Evolutionary conservation across 1,140 invertebrate genomes (phyloP).

Genomic region (Camponotus pennsylvanicus): DNA sequence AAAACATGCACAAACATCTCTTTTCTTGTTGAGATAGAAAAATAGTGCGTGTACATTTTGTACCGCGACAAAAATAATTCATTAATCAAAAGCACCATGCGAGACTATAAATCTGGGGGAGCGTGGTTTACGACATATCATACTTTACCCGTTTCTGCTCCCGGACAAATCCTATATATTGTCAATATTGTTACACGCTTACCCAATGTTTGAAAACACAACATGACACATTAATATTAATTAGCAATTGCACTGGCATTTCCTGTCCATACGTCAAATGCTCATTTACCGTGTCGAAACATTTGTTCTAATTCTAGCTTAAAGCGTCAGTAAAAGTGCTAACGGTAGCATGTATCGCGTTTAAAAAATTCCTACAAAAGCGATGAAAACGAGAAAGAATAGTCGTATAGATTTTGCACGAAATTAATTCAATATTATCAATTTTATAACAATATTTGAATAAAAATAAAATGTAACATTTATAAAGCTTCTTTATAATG

Average conservation of each 20-base stretch:
- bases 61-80: constrained; percentile 35
- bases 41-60: neutral
- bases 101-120: constrained; percentile 3
- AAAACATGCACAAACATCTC: neutral
- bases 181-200: constrained; percentile 50
- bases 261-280: constrained; percentile 12
- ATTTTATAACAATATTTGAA: neutral
- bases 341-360: neutral
- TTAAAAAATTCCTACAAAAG: neutral
- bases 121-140: neutral
- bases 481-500: neutral
- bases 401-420: neutral
- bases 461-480: neutral
- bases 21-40: neutral
- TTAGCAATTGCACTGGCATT: constrained; percentile 22
- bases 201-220: constrained; percentile 39
- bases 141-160: constrained; percentile 20
- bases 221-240: constrained; percentile 39
- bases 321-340: neutral
- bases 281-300: neutral
- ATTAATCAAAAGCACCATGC: constrained; percentile 13
- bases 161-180: constrained; percentile 40
- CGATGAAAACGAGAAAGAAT: neutral
- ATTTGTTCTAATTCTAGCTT: constrained; percentile 4
- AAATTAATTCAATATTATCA: neutral